A percentile compares a stretch with the other conserved stretches of the same genome.
phyloP scores from a whole-genome alignment of 37 sponge, comb jelly and placozoan genomes.

The Spongia lamella region DNA sequence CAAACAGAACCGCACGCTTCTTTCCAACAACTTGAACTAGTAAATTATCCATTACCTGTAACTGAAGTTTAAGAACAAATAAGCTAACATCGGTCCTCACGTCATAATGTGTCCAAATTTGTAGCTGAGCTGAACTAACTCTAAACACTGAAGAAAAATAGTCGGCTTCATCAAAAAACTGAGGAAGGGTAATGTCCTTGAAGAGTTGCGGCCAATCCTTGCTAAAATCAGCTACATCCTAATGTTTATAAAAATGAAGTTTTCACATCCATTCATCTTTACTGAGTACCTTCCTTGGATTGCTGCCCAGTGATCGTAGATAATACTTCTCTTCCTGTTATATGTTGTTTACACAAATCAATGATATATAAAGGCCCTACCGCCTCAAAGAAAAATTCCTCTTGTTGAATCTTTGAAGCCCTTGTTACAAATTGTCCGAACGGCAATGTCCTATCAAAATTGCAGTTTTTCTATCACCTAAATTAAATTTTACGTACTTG shows the following conservation, averaged over 20 bases:
- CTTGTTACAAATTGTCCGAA: constrained; percentile 75
- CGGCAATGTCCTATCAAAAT: constrained; percentile 68
- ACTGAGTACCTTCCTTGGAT: constrained; percentile 75
- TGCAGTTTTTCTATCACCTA: neutral
- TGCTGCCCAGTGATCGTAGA: constrained; percentile 69
- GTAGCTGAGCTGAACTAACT: constrained; percentile 74
- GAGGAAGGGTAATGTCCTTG: constrained; percentile 70
- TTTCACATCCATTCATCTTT: too few relatives aligned
- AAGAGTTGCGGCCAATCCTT: constrained; percentile 74
- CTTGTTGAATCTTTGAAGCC: constrained; percentile 19
- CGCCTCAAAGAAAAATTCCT: constrained; percentile 51
- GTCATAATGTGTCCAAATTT: constrained; percentile 96
- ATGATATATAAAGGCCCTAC: constrained; percentile 14
- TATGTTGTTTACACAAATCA: neutral
- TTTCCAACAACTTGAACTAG: constrained; percentile 82
- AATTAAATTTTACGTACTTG: constrained; percentile 35
- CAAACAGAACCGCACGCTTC: constrained; percentile 80
- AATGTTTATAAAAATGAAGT: too few relatives aligned
- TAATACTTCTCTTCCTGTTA: constrained; percentile 84
- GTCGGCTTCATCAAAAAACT: constrained; percentile 44
- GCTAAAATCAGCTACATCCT: constrained; percentile 83
- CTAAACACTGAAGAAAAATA: constrained; percentile 88
- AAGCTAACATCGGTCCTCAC: too few relatives aligned
- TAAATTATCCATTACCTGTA: constrained; percentile 94
- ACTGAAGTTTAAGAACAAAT: neutral